phyloP scores from a whole-genome alignment of 1,140 invertebrate species.

The Brachystomella parvula region DNA sequence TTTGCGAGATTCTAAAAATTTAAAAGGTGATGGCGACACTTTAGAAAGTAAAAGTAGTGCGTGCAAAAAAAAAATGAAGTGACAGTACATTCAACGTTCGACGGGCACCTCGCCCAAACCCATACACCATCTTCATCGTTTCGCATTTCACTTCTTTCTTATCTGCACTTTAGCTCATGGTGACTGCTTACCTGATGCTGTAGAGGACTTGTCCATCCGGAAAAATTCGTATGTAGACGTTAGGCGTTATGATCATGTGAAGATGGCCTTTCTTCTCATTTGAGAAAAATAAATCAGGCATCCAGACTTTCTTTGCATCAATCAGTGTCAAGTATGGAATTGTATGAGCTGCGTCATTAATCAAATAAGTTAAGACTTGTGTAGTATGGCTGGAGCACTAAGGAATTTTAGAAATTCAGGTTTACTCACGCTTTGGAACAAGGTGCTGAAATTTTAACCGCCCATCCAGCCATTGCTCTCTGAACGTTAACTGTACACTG shows the following conservation, averaged over 20 bases:
- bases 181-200: slow-evolving; percentile 83
- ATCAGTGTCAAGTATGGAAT: slow-evolving; percentile 85
- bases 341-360: slow-evolving; percentile 41
- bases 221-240: slow-evolving; percentile 93
- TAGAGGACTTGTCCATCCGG: slow-evolving; percentile 90
- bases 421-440: slow-evolving; percentile 42
- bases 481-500: slow-evolving; percentile 88
- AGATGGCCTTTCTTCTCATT: slow-evolving; percentile 96
- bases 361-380: not conserved
- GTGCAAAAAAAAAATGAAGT: not conserved
- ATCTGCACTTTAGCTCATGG: no score
- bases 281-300: slow-evolving; percentile 95
- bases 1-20: not conserved
- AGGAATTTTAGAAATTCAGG: not conserved
- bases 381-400: not conserved
- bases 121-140: no score
- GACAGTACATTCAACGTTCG: not conserved
- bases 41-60: not conserved
- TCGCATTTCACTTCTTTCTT: no score
- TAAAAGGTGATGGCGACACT: not conserved
- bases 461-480: slow-evolving; percentile 92
- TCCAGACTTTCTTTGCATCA: slow-evolving; percentile 75
- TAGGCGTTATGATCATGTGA: slow-evolving; percentile 95
- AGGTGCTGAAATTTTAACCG: slow-evolving; percentile 82
- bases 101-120: no score